phyloP scores from a whole-genome alignment of 2,888 invertebrate species.

The Acrobasis consociella region DNA sequence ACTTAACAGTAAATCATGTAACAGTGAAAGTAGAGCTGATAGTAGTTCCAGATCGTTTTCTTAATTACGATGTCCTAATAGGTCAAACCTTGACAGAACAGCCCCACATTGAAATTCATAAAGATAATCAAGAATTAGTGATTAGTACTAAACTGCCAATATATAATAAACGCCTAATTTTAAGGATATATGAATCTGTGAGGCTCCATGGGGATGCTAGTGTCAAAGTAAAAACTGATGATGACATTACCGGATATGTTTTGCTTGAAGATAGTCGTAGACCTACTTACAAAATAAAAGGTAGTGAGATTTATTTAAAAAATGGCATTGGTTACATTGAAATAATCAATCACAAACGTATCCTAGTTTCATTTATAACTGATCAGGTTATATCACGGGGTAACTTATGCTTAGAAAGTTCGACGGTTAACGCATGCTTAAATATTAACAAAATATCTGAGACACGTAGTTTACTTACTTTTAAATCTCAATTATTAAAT shows the following conservation, averaged over 20 bases:
- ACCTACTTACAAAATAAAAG: background rate
- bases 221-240: background rate
- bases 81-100: conserved; percentile 25
- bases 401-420: too few relatives aligned
- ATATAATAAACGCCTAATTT: too few relatives aligned
- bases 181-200: too few relatives aligned
- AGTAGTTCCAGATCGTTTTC: conserved; percentile 18
- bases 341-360: background rate
- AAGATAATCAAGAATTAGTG: too few relatives aligned
- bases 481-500: background rate
- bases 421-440: background rate
- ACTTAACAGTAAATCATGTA: conserved; percentile 13
- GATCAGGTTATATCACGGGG: too few relatives aligned
- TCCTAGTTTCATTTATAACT: background rate
- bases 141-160: too few relatives aligned
- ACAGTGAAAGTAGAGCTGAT: conserved; percentile 6
- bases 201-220: background rate
- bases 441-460: too few relatives aligned
- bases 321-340: background rate
- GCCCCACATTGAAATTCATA: too few relatives aligned
- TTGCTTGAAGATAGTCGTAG: background rate
- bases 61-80: conserved; percentile 17
- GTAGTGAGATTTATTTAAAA: background rate
- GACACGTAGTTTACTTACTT: too few relatives aligned
- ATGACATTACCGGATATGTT: too few relatives aligned